Evolutionary conservation across 2,888 invertebrate species (phyloP).

Genomic region (Ochropleura plecta): DNA sequence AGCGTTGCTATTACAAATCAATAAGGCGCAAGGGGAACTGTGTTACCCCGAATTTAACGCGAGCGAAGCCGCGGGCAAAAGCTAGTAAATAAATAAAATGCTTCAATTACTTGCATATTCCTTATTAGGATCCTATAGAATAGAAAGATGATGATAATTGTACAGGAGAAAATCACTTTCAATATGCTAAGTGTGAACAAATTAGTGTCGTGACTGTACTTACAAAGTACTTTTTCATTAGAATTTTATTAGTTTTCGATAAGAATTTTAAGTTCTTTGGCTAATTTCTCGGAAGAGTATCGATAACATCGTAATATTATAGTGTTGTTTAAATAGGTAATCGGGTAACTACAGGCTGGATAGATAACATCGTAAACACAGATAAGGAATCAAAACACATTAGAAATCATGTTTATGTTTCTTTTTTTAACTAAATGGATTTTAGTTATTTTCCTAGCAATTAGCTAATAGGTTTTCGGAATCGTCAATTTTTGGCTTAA

Average conservation of each 20-base stretch:
- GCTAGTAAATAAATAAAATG: too few species aligned
- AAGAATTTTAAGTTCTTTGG: slow-evolving; percentile 35
- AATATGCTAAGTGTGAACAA: neutral
- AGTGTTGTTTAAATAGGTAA: slow-evolving; percentile 43
- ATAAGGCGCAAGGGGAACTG: too few species aligned
- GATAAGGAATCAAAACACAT: slow-evolving; percentile 42
- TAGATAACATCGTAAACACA: slow-evolving; percentile 45
- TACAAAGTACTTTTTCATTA: slow-evolving; percentile 38
- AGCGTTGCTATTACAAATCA: too few species aligned
- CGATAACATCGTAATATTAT: slow-evolving; percentile 31
- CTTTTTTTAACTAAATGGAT: slow-evolving; percentile 6
- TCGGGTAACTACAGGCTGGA: slow-evolving; percentile 26
- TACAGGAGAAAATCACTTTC: neutral
- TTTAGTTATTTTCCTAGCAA: slow-evolving; percentile 11
- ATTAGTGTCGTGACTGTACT: neutral
- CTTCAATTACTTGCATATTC: too few species aligned
- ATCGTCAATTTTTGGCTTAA: slow-evolving; percentile 6
- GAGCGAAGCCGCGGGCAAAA: too few species aligned
- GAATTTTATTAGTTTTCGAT: slow-evolving; percentile 51
- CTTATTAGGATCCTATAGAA: too few species aligned
- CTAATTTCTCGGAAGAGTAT: slow-evolving; percentile 56
- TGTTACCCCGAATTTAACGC: too few species aligned
- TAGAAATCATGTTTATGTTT: slow-evolving; percentile 34
- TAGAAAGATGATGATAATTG: too few species aligned
- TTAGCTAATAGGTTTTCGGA: slow-evolving; percentile 31